Percentiles rank a stretch among this genome's conserved stretches.
Conservation (phyloP, 2,888 invertebrate species). For the Lucinisca nassula region DNA sequence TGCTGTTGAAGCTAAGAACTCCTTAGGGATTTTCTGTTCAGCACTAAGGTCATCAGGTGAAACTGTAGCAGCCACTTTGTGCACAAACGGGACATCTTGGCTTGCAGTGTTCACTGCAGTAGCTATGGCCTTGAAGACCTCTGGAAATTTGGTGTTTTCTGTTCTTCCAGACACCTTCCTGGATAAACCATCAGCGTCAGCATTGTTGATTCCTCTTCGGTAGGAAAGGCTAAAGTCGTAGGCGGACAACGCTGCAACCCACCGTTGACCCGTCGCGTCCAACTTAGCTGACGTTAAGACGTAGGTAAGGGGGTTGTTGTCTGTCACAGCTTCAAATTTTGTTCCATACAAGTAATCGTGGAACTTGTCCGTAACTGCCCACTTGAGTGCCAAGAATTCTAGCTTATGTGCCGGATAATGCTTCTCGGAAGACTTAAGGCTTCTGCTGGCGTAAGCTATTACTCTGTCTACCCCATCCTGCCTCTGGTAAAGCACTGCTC, state of each 20-base stretch:
- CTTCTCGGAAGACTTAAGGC: not conserved
- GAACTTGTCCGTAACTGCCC: slow-evolving; percentile 1
- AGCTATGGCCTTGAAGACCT: slow-evolving; percentile 51
- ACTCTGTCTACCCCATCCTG: not conserved
- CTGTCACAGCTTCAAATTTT: slow-evolving; percentile 5
- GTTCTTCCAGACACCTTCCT: not conserved
- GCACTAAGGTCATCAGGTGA: no score
- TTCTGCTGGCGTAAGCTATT: not conserved
- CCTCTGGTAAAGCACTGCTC: not conserved
- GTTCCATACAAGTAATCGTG: not conserved
- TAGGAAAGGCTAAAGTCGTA: slow-evolving; percentile 33
- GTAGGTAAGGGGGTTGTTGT: slow-evolving; percentile 19
- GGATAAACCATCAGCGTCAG: slow-evolving; percentile 16
- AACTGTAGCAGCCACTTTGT: no score
- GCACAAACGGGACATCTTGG: no score
- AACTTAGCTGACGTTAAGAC: slow-evolving; percentile 21
- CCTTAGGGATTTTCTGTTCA: no score
- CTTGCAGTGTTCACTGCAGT: no score
- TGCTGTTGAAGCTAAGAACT: no score
- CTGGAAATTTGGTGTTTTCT: not conserved
- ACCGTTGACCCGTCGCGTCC: slow-evolving; percentile 34
- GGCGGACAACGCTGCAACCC: slow-evolving; percentile 31
- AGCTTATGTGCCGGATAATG: slow-evolving; percentile 1
- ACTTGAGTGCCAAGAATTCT: not conserved
- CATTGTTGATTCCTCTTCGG: slow-evolving; percentile 19